A percentile compares a stretch with the other conserved stretches of the same genome.
Evolutionary conservation across 2,888 invertebrate genomes (phyloP).

Genomic region (Drosophila leonis): DNA sequence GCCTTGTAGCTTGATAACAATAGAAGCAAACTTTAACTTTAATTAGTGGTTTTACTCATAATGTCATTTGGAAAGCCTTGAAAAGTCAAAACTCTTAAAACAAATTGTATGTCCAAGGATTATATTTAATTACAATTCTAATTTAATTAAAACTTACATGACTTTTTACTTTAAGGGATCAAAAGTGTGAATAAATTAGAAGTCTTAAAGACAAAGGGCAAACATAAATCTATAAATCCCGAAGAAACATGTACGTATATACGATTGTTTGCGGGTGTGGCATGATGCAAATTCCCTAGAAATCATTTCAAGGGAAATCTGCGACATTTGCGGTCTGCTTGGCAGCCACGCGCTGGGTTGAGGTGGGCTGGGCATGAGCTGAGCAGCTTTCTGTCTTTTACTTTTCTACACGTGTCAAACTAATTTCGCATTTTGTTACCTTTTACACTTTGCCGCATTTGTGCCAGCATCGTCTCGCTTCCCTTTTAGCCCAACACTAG

Average conservation of each 20-base stretch:
- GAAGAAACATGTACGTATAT: constrained; percentile 1
- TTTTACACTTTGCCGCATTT: constrained; percentile 70
- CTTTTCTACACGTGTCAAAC: constrained; percentile 76
- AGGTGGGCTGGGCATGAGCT: constrained; percentile 3
- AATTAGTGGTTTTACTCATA: constrained; percentile 9
- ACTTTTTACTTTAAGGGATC: constrained; percentile 4
- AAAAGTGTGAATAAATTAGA: constrained; percentile 11
- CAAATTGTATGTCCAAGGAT: neutral
- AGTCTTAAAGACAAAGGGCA: neutral
- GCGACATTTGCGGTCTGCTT: constrained; percentile 22
- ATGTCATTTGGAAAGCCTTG: neutral
- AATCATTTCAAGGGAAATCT: constrained; percentile 35
- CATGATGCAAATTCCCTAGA: constrained; percentile 28
- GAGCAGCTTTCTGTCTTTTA: constrained; percentile 46
- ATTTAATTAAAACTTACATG: constrained; percentile 11
- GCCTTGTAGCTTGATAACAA: neutral
- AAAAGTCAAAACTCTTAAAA: neutral
- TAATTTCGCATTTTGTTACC: constrained; percentile 80
- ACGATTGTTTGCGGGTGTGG: neutral
- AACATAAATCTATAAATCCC: constrained; percentile 25
- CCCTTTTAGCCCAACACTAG: neutral
- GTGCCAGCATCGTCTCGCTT: constrained; percentile 46
- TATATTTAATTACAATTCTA: constrained; percentile 8
- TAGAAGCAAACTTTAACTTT: constrained; percentile 3
- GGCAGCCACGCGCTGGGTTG: constrained; percentile 36